Conservation (phyloP, 1,140 invertebrate species). For the Acarapis woodi region DNA sequence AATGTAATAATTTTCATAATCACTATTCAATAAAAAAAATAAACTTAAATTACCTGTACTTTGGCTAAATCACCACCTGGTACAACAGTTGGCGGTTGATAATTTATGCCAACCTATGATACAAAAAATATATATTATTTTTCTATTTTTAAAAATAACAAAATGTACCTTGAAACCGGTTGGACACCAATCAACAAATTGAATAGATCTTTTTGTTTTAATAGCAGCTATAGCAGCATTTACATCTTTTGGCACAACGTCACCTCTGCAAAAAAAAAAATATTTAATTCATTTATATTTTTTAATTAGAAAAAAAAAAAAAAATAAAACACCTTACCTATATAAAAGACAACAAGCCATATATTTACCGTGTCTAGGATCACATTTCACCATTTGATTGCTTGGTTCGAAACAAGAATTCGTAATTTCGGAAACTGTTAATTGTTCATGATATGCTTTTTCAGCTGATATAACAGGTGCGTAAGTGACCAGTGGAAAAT, state of each 20-base stretch:
- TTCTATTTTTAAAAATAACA: too few relatives aligned
- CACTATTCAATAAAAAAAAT: too few relatives aligned
- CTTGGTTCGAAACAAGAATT: conserved; percentile 52
- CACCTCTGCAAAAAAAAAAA: too few relatives aligned
- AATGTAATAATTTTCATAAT: too few relatives aligned
- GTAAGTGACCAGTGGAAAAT: conserved; percentile 43
- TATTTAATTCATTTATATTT: too few relatives aligned
- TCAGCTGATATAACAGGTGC: conserved; percentile 53
- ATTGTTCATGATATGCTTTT: conserved; percentile 49
- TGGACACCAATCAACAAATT: conserved; percentile 25
- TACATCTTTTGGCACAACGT: conserved; percentile 45
- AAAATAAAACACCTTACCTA: too few relatives aligned
- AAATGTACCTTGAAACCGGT: conserved; percentile 15
- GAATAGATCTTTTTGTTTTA: conserved; percentile 38
- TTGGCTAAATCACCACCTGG: conserved; percentile 54
- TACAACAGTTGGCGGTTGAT: conserved; percentile 53
- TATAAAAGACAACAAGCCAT: conserved; percentile 61
- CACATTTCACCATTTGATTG: conserved; percentile 50
- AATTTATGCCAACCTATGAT: conserved; percentile 33
- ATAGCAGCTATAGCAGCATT: conserved; percentile 54
- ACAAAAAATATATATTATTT: too few relatives aligned
- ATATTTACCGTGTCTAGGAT: conserved; percentile 20
- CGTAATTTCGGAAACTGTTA: conserved; percentile 45
- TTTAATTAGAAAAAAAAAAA: too few relatives aligned
- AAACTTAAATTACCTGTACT: too few relatives aligned